These are phyloP conservation scores for Zaprionus vittiger DNA, from an alignment of 1,140 invertebrate genomes.

Conservation along the genomic window DNA sequence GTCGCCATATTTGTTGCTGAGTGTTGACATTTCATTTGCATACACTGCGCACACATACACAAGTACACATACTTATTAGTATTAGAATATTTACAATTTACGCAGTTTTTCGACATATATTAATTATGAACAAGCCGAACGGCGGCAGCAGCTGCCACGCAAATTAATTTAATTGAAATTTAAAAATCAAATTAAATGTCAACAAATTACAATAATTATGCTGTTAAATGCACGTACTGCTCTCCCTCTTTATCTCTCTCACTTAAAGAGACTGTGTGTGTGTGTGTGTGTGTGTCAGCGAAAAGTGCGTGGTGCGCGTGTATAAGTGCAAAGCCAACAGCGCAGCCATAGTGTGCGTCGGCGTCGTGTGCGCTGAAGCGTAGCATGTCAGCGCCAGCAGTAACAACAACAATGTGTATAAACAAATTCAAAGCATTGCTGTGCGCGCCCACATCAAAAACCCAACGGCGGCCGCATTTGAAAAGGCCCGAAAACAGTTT, in stretches of 20 bases:
- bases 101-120: slow-evolving; percentile 67
- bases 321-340: slow-evolving; percentile 58
- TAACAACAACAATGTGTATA: slow-evolving; percentile 58
- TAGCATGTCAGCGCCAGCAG: slow-evolving; percentile 42
- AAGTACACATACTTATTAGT: neutral
- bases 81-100: slow-evolving; percentile 23
- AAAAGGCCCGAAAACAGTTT: slow-evolving; percentile 50
- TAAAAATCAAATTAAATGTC: slow-evolving; percentile 81
- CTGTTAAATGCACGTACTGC: slow-evolving; percentile 54
- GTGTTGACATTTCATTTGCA: slow-evolving; percentile 75
- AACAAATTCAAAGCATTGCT: slow-evolving; percentile 73
- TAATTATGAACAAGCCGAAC: slow-evolving; percentile 69
- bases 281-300: neutral
- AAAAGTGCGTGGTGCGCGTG: slow-evolving; percentile 64
- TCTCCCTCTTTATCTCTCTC: slow-evolving; percentile 15
- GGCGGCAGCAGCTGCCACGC: slow-evolving; percentile 61
- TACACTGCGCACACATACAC: neutral
- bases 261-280: slow-evolving; percentile 23
- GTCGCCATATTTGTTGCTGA: slow-evolving; percentile 52
- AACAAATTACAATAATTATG: slow-evolving; percentile 79
- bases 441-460: slow-evolving; percentile 75
- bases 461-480: slow-evolving; percentile 56
- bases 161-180: slow-evolving; percentile 79
- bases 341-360: slow-evolving; percentile 52
- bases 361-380: slow-evolving; percentile 70